Conservation (phyloP, 2,797 vertebrate species). For the Dendrocincla tyrannina region DNA sequence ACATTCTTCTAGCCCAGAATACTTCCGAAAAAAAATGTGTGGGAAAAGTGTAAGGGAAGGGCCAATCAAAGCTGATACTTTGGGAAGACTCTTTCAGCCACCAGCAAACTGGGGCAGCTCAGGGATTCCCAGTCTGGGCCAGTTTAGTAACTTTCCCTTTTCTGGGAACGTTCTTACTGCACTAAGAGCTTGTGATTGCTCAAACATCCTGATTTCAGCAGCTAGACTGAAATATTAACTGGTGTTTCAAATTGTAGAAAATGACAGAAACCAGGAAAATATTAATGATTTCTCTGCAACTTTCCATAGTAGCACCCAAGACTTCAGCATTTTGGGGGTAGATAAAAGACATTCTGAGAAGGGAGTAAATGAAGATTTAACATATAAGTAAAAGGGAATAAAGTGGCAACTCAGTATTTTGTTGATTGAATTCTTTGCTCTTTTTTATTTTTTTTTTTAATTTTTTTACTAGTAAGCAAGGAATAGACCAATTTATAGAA, state of each 20-base stretch:
- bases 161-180: not conserved
- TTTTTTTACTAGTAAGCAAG: not conserved
- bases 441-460: not conserved
- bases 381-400: not conserved
- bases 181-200: not conserved
- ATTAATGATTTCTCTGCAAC: not conserved
- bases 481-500: not conserved
- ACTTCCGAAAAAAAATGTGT: not conserved
- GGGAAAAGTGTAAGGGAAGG: not conserved
- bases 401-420: not conserved
- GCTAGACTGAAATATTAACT: not conserved
- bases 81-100: not conserved
- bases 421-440: not conserved
- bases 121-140: rapidly evolving
- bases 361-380: not conserved
- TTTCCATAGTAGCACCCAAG: not conserved
- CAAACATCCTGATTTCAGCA: not conserved
- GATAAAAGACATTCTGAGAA: not conserved
- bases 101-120: not conserved
- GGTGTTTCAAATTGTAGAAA: not conserved
- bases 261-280: not conserved
- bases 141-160: not conserved
- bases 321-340: not conserved
- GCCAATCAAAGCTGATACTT: not conserved
- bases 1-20: not conserved